Evolutionary conservation across 2,797 vertebrate genomes (phyloP).

Genomic region (Nannoperca australis): DNA sequence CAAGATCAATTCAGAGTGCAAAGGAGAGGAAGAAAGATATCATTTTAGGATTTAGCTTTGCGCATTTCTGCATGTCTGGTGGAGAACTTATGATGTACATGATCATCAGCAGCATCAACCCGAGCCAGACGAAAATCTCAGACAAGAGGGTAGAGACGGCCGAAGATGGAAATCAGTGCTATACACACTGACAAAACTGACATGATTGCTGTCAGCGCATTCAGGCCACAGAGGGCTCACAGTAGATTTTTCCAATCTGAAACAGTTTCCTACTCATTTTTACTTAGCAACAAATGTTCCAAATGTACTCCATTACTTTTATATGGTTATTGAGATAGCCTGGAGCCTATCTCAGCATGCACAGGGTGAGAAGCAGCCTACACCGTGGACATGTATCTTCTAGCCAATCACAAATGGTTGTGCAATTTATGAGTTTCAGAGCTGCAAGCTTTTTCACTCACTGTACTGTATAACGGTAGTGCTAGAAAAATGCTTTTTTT

Average conservation of each 20-base stretch:
- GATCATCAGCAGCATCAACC: not conserved
- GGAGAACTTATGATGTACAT: not conserved
- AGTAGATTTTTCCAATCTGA: not conserved
- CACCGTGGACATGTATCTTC: slow-evolving; percentile 48
- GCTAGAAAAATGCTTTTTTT: not conserved
- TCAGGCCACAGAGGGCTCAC: not conserved
- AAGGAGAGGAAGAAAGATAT: not conserved
- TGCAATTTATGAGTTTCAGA: not conserved
- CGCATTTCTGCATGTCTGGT: not conserved
- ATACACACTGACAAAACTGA: not conserved
- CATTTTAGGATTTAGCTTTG: not conserved
- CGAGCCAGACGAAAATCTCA: not conserved
- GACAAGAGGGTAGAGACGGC: not conserved
- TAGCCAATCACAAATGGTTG: slow-evolving; percentile 44
- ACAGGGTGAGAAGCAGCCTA: not conserved
- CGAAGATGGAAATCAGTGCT: not conserved
- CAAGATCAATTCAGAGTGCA: not conserved
- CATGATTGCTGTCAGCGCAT: not conserved
- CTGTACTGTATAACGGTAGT: slow-evolving; percentile 45
- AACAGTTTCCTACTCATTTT: slow-evolving; percentile 15
- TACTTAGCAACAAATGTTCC: slow-evolving; percentile 6
- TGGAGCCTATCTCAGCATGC: not conserved
- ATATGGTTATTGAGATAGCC: not conserved
- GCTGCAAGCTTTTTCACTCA: slow-evolving; percentile 38
- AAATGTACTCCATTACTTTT: not conserved